Conservation (phyloP, 2,113 vertebrate genomes). For the Petroica traversi region DNA sequence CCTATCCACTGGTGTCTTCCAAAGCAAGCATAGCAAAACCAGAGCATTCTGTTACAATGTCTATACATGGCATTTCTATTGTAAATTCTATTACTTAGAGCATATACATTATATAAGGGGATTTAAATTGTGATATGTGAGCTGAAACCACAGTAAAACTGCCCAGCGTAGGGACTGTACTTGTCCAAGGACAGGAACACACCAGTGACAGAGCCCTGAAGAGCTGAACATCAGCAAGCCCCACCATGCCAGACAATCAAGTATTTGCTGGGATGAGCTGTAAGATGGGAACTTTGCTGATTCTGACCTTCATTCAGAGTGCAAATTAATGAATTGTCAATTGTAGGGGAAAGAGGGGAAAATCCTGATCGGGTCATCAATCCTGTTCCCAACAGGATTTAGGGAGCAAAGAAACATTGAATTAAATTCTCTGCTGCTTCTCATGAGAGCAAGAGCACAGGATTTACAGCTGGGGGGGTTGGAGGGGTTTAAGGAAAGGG, state of each 20-base stretch:
- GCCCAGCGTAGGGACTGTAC: accelerated
- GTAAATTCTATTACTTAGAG: not conserved
- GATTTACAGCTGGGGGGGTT: not conserved
- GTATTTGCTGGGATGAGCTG: not conserved
- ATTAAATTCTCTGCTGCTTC: not conserved
- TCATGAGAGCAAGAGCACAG: not conserved
- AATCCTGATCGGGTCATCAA: not conserved
- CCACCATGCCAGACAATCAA: accelerated
- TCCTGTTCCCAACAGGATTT: not conserved
- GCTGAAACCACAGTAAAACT: not conserved
- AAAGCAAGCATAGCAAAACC: not conserved
- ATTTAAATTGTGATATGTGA: not conserved
- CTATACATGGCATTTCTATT: not conserved
- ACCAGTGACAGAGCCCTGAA: accelerated
- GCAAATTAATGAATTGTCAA: not conserved
- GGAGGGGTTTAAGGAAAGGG: not conserved
- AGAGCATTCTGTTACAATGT: not conserved
- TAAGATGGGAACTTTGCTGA: accelerated
- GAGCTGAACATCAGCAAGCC: not conserved
- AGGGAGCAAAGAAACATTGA: not conserved
- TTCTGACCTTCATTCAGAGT: not conserved
- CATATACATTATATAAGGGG: not conserved
- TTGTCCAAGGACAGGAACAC: not conserved
- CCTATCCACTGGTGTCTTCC: not conserved
- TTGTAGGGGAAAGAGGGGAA: not conserved